phyloP scores from a whole-genome alignment of 1,140 invertebrate species.

The Caenorhabditis brenneri region DNA sequence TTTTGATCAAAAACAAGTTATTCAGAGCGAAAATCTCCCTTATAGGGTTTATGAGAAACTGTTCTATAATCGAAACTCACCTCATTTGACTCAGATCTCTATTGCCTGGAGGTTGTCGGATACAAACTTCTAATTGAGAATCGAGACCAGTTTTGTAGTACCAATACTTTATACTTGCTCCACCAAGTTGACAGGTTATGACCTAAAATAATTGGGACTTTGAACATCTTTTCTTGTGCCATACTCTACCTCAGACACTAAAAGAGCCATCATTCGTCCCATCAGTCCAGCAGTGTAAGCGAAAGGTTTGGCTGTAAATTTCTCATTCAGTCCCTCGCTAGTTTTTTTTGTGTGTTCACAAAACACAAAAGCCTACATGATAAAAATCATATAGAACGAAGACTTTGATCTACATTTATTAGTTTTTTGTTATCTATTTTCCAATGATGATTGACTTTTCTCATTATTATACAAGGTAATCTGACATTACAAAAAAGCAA shows the following conservation, averaged over 20 bases:
- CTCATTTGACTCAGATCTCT: slow-evolving; percentile 39
- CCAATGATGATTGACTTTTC: slow-evolving; percentile 28
- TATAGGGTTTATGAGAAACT: no score
- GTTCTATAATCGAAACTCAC: no score
- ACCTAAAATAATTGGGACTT: background rate
- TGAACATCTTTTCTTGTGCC: background rate
- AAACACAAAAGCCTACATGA: no score
- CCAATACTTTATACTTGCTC: slow-evolving; percentile 55
- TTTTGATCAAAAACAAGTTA: no score
- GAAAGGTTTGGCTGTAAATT: slow-evolving; percentile 40
- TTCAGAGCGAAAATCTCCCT: no score
- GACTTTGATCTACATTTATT: background rate
- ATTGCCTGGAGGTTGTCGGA: slow-evolving; percentile 56
- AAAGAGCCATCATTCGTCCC: slow-evolving; percentile 50
- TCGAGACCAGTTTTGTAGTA: slow-evolving; percentile 54
- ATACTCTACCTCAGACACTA: slow-evolving; percentile 48
- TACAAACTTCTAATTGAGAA: slow-evolving; percentile 51
- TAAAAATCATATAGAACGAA: no score
- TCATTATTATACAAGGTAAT: background rate
- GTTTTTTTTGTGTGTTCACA: no score
- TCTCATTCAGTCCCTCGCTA: background rate
- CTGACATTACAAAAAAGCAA: background rate
- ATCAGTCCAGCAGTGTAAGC: slow-evolving; percentile 50
- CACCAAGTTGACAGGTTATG: slow-evolving; percentile 12
- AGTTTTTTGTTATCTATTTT: slow-evolving; percentile 19